phyloP scores from a whole-genome alignment of 2,888 invertebrate genomes.

The Halictus ligatus region DNA sequence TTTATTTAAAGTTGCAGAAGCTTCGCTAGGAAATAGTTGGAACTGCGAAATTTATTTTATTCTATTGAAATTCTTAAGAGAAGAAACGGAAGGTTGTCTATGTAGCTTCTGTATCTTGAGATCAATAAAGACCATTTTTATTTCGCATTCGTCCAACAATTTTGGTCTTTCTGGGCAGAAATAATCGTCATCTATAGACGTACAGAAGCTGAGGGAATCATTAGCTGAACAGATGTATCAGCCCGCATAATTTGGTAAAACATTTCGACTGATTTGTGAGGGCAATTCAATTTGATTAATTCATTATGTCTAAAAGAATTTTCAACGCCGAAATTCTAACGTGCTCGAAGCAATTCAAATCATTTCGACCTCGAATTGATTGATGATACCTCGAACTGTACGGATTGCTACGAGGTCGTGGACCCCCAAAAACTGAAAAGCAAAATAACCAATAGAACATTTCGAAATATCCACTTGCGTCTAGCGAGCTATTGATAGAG shows the following conservation, averaged over 20 bases:
- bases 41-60: no score
- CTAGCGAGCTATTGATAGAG: constrained; percentile 50
- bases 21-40: not conserved
- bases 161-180: no score
- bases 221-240: not conserved
- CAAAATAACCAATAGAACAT: constrained; percentile 10
- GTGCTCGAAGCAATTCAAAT: not conserved
- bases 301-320: not conserved
- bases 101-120: no score
- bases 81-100: no score
- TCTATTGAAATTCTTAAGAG: not conserved
- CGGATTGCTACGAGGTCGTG: not conserved
- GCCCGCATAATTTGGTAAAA: not conserved
- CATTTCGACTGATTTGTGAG: not conserved
- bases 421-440: not conserved
- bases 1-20: not conserved
- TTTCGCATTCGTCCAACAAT: no score
- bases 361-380: not conserved
- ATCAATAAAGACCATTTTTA: no score
- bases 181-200: no score
- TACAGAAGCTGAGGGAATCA: not conserved
- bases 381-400: not conserved
- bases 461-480: constrained; percentile 41
- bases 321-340: not conserved
- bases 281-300: not conserved